Conservation (phyloP, 1,140 invertebrate species). For the Drosophila lowei region DNA sequence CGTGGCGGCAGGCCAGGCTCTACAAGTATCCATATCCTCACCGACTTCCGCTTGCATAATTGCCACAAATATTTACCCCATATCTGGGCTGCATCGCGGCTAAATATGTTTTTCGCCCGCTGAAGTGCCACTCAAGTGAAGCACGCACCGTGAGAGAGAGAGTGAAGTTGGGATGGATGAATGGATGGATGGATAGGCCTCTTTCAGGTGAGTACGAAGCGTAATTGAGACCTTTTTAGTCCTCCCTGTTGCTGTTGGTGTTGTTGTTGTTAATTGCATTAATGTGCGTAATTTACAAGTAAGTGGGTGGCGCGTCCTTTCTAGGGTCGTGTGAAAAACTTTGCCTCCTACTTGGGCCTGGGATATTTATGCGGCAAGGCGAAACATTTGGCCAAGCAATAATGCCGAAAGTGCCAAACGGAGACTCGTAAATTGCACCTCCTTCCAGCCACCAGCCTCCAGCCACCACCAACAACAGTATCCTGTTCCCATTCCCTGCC, state of each 20-base stretch:
- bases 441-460: conserved; percentile 19
- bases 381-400: conserved; percentile 61
- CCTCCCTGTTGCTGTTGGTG: conserved; percentile 33
- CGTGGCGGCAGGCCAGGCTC: conserved; percentile 52
- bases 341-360: conserved; percentile 38
- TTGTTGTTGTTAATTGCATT: conserved; percentile 69
- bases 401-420: conserved; percentile 77
- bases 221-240: conserved; percentile 38
- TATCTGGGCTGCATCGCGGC: conserved; percentile 47
- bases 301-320: conserved; percentile 43
- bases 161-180: too few species aligned
- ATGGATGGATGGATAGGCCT: conserved; percentile 12
- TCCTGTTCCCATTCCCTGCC: conserved; percentile 35
- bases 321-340: conserved; percentile 57
- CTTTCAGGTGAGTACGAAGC: conserved; percentile 61
- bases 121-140: conserved; percentile 65
- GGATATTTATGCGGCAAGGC: conserved; percentile 52
- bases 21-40: conserved; percentile 82
- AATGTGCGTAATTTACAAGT: conserved; percentile 78
- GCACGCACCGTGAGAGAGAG: conserved; percentile 28
- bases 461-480: conserved; percentile 23
- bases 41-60: conserved; percentile 65
- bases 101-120: conserved; percentile 63
- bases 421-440: conserved; percentile 75
- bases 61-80: conserved; percentile 67